These are phyloP conservation scores for Nemopilema nomurai DNA, from an alignment of 30 jellyfish, hydroid and myxozoan species.

Conservation along the genomic window DNA sequence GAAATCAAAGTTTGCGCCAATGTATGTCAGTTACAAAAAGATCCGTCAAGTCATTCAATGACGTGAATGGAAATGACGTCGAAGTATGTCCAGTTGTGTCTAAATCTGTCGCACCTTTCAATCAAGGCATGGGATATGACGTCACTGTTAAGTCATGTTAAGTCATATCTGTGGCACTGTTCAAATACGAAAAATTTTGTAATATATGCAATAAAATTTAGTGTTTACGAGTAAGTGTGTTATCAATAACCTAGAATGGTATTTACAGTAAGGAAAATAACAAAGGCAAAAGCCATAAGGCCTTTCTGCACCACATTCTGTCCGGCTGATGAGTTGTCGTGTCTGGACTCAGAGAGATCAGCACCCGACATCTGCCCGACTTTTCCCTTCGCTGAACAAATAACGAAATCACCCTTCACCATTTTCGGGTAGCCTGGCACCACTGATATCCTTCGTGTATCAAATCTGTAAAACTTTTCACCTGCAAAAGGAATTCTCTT, in stretches of 20 bases:
- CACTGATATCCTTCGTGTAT: constrained; percentile 48
- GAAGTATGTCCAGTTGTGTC: too few relatives aligned
- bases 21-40: too few relatives aligned
- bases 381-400: constrained; percentile 39
- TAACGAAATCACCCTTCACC: constrained; percentile 50
- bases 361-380: neutral
- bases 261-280: neutral
- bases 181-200: neutral
- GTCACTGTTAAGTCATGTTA: too few relatives aligned
- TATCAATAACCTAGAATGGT: neutral
- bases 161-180: too few relatives aligned
- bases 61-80: too few relatives aligned
- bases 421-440: constrained; percentile 71
- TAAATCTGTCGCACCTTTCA: too few relatives aligned
- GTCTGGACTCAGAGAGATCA: neutral
- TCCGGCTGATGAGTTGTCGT: too few relatives aligned
- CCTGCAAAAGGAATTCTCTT: constrained; percentile 43
- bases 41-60: too few relatives aligned
- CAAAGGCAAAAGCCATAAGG: neutral
- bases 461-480: constrained; percentile 77
- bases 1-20: too few relatives aligned
- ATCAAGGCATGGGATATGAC: too few relatives aligned
- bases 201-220: neutral
- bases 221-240: neutral
- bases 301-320: too few relatives aligned